These are phyloP conservation scores for Lumbricus terrestris DNA, from an alignment of 2,888 invertebrate species.

Conservation along the genomic window DNA sequence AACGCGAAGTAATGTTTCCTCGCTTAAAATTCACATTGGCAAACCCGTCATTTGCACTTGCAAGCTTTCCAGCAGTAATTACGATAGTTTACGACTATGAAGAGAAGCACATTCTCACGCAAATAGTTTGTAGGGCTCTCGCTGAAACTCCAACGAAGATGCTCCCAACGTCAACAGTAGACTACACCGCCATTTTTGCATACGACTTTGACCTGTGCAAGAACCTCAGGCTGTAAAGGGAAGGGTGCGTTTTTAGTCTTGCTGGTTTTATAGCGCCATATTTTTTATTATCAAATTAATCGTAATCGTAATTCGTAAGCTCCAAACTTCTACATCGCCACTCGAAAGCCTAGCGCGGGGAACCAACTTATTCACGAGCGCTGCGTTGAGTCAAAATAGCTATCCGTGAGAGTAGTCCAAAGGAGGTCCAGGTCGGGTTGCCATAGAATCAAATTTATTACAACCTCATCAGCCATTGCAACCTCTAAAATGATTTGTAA, in stretches of 20 bases:
- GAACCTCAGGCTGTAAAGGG: not conserved
- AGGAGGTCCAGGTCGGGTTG: too few relatives aligned
- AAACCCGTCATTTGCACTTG: not conserved
- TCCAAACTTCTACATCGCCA: too few relatives aligned
- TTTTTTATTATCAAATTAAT: not conserved
- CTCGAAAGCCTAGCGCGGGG: too few relatives aligned
- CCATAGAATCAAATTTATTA: too few relatives aligned
- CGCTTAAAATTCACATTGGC: not conserved
- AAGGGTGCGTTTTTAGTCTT: not conserved
- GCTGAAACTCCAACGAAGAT: not conserved
- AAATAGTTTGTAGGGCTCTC: not conserved
- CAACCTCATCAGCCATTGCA: too few relatives aligned
- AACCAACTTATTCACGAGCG: too few relatives aligned
- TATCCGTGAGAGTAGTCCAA: too few relatives aligned
- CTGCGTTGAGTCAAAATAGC: too few relatives aligned
- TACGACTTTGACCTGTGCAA: not conserved
- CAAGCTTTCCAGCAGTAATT: not conserved
- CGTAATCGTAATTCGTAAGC: too few relatives aligned
- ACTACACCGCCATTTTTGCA: slow-evolving; percentile 3
- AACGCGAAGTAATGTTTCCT: not conserved
- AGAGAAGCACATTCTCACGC: not conserved
- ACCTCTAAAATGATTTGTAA: too few relatives aligned
- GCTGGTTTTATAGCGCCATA: not conserved
- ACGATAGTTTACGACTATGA: not conserved
- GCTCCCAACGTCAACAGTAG: not conserved